A percentile compares a stretch with the other conserved stretches of the same genome.
Evolutionary conservation across 2,113 vertebrate species (phyloP).

Genomic region (Petrocephalus zakoni): DNA sequence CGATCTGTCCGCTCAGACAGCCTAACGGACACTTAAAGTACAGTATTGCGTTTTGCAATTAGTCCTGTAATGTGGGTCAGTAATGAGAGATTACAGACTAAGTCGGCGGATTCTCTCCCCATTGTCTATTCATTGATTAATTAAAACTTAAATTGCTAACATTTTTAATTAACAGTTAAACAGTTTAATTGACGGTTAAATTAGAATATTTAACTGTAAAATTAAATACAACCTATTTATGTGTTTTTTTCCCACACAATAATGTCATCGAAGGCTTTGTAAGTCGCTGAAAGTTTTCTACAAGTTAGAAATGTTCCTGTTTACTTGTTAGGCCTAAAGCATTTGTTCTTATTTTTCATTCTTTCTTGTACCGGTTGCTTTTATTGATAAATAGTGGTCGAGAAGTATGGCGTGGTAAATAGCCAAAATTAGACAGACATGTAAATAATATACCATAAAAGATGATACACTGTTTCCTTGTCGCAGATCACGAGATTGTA

Average conservation of each 20-base stretch:
- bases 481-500: neutral
- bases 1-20: neutral
- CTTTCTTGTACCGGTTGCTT: neutral
- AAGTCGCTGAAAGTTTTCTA: neutral
- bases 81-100: constrained; percentile 4
- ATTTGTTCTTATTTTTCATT: neutral
- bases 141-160: neutral
- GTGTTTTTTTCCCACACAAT: neutral
- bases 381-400: neutral
- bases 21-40: neutral
- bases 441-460: neutral
- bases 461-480: neutral
- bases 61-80: neutral
- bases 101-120: neutral
- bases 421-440: neutral
- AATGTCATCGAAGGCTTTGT: neutral
- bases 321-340: neutral
- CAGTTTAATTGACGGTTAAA: neutral
- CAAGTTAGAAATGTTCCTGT: neutral
- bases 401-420: neutral
- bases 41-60: neutral
- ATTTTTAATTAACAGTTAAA: neutral
- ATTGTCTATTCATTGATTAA: constrained; percentile 6
- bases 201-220: neutral
- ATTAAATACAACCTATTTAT: neutral